Conservation (phyloP, 2,113 vertebrate species). For the Gavia stellata region DNA sequence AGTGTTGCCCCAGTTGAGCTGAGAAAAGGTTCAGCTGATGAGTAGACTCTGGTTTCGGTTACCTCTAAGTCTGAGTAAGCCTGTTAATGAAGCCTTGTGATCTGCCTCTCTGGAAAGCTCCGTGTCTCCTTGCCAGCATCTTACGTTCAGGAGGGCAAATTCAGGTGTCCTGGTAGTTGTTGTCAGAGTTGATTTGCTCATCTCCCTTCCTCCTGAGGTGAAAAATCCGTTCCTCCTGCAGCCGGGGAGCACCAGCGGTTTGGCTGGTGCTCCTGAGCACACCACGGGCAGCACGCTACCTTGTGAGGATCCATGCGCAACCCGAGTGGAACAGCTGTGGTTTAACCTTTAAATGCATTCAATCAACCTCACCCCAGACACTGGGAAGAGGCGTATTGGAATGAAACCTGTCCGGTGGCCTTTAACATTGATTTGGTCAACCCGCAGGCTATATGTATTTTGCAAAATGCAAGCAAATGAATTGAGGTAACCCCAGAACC, state of each 20-base stretch:
- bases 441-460: not conserved
- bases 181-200: not conserved
- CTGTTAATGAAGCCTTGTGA: not conserved
- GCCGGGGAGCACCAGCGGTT: not conserved
- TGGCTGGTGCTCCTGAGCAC: accelerated
- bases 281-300: not conserved
- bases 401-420: not conserved
- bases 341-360: not conserved
- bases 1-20: not conserved
- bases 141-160: not conserved
- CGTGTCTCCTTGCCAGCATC: not conserved
- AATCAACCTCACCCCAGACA: not conserved
- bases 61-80: not conserved
- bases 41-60: not conserved
- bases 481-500: not conserved
- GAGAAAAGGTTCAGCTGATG: not conserved
- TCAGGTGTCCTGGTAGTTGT: not conserved
- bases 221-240: not conserved
- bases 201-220: not conserved
- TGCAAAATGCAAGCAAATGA: not conserved
- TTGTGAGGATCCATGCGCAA: not conserved
- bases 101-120: not conserved
- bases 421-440: not conserved
- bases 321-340: not conserved
- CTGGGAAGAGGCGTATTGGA: not conserved